Evolutionary conservation across 1,140 invertebrate species (phyloP), one percentile per base, ranked within the genome.

Genomic region (Sycophaga agraensis): DNA sequence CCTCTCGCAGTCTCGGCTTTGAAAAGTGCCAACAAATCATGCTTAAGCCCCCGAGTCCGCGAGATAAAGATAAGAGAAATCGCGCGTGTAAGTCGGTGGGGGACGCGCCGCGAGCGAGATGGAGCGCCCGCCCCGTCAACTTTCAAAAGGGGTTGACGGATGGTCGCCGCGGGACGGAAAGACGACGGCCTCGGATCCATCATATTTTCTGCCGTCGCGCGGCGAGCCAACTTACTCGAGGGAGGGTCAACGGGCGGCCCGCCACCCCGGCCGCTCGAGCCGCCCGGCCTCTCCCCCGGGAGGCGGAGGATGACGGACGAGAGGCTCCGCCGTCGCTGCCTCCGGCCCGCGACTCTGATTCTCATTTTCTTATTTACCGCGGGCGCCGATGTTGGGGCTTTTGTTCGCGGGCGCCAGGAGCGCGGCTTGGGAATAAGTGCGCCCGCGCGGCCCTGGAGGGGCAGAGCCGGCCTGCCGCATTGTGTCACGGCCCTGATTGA

Each of bases 161-260:
- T 79, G 71, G 75, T 76, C 77, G 76, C 75, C 68, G 65, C 71
- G 76, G 77, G 77, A 79, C 74, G 66, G 65, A 71, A 73, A 78
- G 74, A 71, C 69, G 71, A 75, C 70, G 71, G 67, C 37, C 70
- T 59, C 51, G 70, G 68, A 78, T 76, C 73, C 71, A 78, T 79
- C 74, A 77, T 78, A 70, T 70, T 73, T 71, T 73, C 70, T 63
- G 45, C n/a, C 54, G 43, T 67, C 63, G 54, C 48, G n/a, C n/a
- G n/a, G n/a, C n/a, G n/a, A n/a, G n/a, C n/a, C n/a, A n/a, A n/a
- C 31, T 34, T 34, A 34, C 11, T 34, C 11, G 5, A 5, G 31
- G 5, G 31, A 34, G 31, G 31, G 31, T 34, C 31, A 34, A 34
- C 31, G 31, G 5, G 31, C 31, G 6, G 31, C 7, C 21, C 49